Base-by-base conservation (phyloP, 2,113 vertebrate genomes). In the Lamprologus speciosus region DNA sequence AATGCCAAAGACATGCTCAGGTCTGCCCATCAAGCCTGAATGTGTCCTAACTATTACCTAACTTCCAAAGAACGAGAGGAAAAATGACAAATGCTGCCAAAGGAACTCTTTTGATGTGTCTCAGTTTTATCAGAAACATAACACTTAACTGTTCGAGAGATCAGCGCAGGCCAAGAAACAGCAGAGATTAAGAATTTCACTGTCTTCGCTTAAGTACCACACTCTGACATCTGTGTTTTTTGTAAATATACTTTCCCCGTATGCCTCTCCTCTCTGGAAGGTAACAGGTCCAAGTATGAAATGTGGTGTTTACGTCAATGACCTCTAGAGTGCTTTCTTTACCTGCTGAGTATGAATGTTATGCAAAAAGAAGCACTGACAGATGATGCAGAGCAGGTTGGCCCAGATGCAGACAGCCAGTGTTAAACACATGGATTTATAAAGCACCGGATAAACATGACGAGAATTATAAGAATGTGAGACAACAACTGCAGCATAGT, bases 361-460 rank as follows among this genome's bases (percentile, higher is more conserved):
- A 93, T 92, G 84, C 23, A n/a, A 9, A 42, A 79, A 82, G 81
- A 47, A 79, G 53, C 47, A 35, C 65, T 93, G 94, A 95, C 92
- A 92, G 86, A 85, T 87, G 90, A 93, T 63, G 91, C 21, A 51
- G 70, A 94, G 90, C 94, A 91, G 93, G 94, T 94, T 89, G 86
- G 68, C 83, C 83, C 81, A 85, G 55, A 89, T 82, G 10, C 16
- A 28, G 82, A 79, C 75, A 83, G 37, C 26, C 54, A 35, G 33
- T 65, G 50, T 23, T 87, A 83, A 45, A 78, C 42, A 37, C 51
- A 80, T 28, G 7, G 70, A 50, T 75, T 80, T 8, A 45, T 21
- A 73, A 9, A 42, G 9, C 40, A 50, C 8, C 2, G 1, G 33
- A 31, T 47, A 35, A 55, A 70, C 40, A 54, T 13, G 47, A 60